Evolutionary conservation across 2,797 vertebrate genomes (phyloP), one percentile per base, ranked within the genome.

Genomic region (Toxotes lorentzi): DNA sequence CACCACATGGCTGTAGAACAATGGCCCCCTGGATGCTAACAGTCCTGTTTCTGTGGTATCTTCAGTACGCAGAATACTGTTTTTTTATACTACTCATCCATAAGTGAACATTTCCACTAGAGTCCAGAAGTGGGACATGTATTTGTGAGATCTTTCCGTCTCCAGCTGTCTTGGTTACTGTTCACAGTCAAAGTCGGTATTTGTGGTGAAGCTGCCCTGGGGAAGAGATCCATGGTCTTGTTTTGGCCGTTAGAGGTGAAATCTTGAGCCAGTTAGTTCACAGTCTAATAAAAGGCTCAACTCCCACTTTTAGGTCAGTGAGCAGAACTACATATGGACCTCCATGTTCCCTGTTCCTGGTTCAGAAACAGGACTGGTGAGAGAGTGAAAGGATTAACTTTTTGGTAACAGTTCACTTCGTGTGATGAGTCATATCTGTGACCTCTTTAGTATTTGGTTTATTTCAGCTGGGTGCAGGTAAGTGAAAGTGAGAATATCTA

Each of bases 401-500:
- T 59, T 56, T 67, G 41, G 38, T 24, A 51, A 30, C 41, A 57
- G 35, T 58, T 35, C 0, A 61, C 14, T 30, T 47, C 1, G 6
- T 41, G 32, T 41, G 50, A 58, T 32, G 34, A 51, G 24, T 2
- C 27, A 32, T 53, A n/a, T 23, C 50, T 64, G 4, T 35, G 12
- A 43, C 56, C 11, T 54, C 23, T 43, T 51, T 59, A 16, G 0
- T 47, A 32, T 62, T 66, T 40, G 70, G 23, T 71, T 56, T 47
- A 41, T 32, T 72, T 70, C 38, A 61, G 57, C 65, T 38, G 27
- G 61, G 67, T 56, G 75, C 66, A 48, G 67, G 30, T 30, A 61
- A 62, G 63, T 68, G 61, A 83, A 78, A 74, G 63, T 35, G 23
- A 80, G 73, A 75, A 69, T 43, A 73, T 80, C 61, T 71, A 76